Evolutionary conservation across 2,888 invertebrate genomes (phyloP).

Genomic region (Eubasilissa splendida): DNA sequence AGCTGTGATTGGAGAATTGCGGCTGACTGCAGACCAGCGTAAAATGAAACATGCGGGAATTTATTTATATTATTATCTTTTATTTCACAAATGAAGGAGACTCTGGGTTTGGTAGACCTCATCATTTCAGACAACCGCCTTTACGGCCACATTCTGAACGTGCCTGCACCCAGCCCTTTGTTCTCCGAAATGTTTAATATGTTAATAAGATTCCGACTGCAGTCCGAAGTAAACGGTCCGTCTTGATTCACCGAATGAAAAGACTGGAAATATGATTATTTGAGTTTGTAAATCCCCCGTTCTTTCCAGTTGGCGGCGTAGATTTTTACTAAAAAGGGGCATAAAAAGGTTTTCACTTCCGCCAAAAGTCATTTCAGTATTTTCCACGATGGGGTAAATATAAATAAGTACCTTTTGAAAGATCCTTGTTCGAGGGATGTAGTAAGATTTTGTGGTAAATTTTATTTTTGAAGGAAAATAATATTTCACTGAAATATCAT

Average conservation of each 20-base stretch:
- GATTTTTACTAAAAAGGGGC: background rate
- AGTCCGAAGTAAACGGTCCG: background rate
- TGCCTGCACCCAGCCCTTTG: background rate
- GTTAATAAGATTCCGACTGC: background rate
- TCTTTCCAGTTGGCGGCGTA: background rate
- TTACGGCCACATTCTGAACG: background rate
- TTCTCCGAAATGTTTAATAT: background rate
- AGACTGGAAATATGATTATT: conserved; percentile 7
- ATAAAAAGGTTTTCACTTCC: background rate
- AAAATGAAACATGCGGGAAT: background rate
- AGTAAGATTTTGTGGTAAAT: too few species aligned
- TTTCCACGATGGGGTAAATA: too few species aligned
- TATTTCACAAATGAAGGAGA: conserved; percentile 3
- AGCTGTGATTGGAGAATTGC: too few species aligned
- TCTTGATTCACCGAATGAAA: background rate
- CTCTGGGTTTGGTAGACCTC: background rate
- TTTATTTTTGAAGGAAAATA: too few species aligned
- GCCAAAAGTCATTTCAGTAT: background rate
- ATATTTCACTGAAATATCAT: too few species aligned
- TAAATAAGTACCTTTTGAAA: too few species aligned
- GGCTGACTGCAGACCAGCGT: too few species aligned
- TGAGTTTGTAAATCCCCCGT: background rate
- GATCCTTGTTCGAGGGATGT: too few species aligned
- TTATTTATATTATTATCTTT: background rate
- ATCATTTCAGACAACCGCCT: background rate